Base-by-base conservation (phyloP, 2,888 invertebrate genomes). In the Homarus gammarus region DNA sequence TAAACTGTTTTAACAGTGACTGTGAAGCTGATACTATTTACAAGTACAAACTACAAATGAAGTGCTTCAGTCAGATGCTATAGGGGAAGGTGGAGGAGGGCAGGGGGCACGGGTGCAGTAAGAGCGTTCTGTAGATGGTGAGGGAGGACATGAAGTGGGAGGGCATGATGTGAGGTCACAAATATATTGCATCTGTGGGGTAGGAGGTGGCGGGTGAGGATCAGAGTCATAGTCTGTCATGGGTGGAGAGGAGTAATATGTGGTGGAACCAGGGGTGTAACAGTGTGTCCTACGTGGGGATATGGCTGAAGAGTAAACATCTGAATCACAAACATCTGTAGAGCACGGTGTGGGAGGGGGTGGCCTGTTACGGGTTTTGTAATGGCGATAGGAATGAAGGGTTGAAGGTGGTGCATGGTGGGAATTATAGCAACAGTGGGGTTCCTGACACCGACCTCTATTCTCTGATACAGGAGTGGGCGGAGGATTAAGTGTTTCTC, bases 331-430 rank as follows among this genome's bases (percentile, higher is more conserved):
- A 92, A 98, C 97, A 93, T 98, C 98, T 56, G 98, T 98, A 92
- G 97, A 97, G 93, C 98, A 98, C 0, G 98, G 98, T 36, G 98
- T 98, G 18, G 98, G 98, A 40, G 98, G 98, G 10, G 98, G 98
- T 0, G 97, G 97, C 94, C 97, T 97, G 94, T 96, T 96, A 36
- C 89, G 91, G 33, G 90, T 91, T 92, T 96, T 93, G 94, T 97
- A 97, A 94, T 97, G 96, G 40, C 97, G 95, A 94, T 97, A 97
- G 1, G 97, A 92, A 70, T 91, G 90, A 49, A 90, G 85, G 27
- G 90, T 87, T 18, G 92, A 91, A 2, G 91, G 84, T n/a, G 91
- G 75, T 22, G 78, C 84, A 51, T 75, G 87, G 79, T 86, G 88
- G 61, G 87, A 79, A 27, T 87, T 84, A 61, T 89, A 84, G 83